Conservation (phyloP, 2,797 vertebrate species). For the Enteromius afrohamiltoni region DNA sequence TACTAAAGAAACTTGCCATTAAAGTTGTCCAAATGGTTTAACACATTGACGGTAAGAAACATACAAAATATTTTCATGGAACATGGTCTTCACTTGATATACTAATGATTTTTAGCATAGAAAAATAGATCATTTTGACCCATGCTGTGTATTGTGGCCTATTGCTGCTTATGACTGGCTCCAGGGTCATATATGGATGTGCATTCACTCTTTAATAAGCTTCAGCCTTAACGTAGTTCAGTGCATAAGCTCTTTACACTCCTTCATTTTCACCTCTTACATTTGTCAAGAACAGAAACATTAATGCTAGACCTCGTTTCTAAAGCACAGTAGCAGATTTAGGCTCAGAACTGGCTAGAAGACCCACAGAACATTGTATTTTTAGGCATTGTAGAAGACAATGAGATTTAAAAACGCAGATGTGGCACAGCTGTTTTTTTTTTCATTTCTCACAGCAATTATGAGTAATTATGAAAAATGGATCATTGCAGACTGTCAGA, state of each 20-base stretch:
- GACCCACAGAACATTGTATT: background rate
- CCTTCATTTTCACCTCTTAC: background rate
- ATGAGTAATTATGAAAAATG: background rate
- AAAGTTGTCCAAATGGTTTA: too few relatives aligned
- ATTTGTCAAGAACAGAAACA: background rate
- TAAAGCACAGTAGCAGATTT: background rate
- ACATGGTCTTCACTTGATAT: too few relatives aligned
- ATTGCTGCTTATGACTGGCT: too few relatives aligned
- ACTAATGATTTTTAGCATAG: too few relatives aligned
- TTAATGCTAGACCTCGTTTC: background rate
- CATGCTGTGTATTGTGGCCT: too few relatives aligned
- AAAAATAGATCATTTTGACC: too few relatives aligned
- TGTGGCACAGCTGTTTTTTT: background rate
- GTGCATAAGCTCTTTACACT: conserved; percentile 2
- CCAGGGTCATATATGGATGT: background rate
- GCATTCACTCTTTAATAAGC: background rate
- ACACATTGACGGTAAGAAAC: too few relatives aligned
- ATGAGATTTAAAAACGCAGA: background rate
- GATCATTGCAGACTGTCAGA: background rate
- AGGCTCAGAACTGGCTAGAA: background rate
- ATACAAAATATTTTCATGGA: too few relatives aligned
- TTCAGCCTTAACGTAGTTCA: conserved; percentile 13
- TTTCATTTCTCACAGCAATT: background rate
- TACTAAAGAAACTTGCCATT: too few relatives aligned
- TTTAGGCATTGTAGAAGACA: background rate